Base-by-base conservation (phyloP, 2,113 vertebrate genomes). In the Lepus europaeus region DNA sequence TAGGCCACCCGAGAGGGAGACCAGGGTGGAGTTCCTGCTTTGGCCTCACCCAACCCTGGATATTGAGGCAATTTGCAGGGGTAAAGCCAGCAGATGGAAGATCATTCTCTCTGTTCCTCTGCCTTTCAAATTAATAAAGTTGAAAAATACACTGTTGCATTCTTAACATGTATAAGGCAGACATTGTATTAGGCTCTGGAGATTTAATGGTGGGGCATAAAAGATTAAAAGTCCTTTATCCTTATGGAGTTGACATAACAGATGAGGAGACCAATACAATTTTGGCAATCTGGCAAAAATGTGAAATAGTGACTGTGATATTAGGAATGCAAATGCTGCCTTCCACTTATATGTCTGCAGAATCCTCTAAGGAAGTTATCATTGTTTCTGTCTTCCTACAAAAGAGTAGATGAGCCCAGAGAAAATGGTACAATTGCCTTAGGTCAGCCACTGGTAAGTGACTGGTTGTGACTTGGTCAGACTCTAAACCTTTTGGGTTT, bases 371-470 rank as follows among this genome's bases (percentile, higher is more conserved):
- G 70, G 76, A 92, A 84, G 33, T 12, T 87, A 23, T 25, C 4
- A 3, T 61, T 96, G 23, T 86, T 94, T 89, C 83, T 31, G 25
- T 66, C 51, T 81, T 93, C 12, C 33, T 72, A 33, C 22, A 86
- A 27, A 78, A 93, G 25, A 59, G 27, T 82, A 73, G 56, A 59
- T 70, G 16, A 51, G 27, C 33, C 51, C 39, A 63, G 64, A 85
- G 39, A 92, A 78, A 59, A 72, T 11, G 74, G 17, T 51, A 4
- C 59, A 31, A 29, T 81, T 95, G 31, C 19, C 27, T 70, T 51
- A 29, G 68, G 12, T 93, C 39, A 86, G 25, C 29, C 84, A 31
- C n/a, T 85, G 79, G n/a, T 82, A 59, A 49, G 17, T 56, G 82
- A 29, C 25, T 27, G 82, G 45, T 22, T 93, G 4, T 93, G 73